Conservation (phyloP, 2,797 vertebrate genomes). For the Champsocephalus esox region DNA sequence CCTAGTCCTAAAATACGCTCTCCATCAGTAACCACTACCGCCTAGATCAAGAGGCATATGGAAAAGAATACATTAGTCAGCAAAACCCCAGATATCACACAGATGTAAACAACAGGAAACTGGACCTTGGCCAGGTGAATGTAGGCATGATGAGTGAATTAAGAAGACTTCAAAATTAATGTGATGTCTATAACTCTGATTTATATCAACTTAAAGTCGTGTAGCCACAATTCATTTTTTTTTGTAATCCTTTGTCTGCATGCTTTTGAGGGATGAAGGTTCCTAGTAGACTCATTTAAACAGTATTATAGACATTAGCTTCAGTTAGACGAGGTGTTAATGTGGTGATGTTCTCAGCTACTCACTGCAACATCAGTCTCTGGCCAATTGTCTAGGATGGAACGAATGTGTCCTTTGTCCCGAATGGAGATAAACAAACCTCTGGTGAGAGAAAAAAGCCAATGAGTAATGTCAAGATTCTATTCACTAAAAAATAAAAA, state of each 20-base stretch:
- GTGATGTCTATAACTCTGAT: neutral
- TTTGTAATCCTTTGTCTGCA: neutral
- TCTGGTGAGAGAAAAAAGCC: constrained; percentile 73
- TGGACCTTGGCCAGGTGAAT: neutral
- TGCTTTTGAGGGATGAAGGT: neutral
- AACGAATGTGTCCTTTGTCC: constrained; percentile 94
- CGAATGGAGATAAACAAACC: constrained; percentile 97
- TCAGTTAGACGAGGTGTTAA: neutral
- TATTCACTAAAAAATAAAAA: neutral
- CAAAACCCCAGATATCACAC: constrained; percentile 9
- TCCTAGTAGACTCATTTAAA: neutral
- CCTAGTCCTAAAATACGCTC: constrained; percentile 97
- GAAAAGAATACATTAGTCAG: constrained; percentile 12
- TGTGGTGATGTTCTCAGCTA: neutral
- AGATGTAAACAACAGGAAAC: constrained; percentile 4
- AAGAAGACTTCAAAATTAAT: neutral
- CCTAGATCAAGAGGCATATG: constrained; percentile 77
- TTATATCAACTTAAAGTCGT: neutral
- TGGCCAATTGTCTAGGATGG: constrained; percentile 98
- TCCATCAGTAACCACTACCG: constrained; percentile 97
- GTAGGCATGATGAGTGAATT: neutral
- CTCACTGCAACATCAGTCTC: constrained; percentile 93
- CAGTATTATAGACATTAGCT: neutral
- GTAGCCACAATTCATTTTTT: neutral
- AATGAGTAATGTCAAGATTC: neutral